Base-by-base conservation (phyloP, 1,140 invertebrate species). In the Oncopodura yosiiana region DNA sequence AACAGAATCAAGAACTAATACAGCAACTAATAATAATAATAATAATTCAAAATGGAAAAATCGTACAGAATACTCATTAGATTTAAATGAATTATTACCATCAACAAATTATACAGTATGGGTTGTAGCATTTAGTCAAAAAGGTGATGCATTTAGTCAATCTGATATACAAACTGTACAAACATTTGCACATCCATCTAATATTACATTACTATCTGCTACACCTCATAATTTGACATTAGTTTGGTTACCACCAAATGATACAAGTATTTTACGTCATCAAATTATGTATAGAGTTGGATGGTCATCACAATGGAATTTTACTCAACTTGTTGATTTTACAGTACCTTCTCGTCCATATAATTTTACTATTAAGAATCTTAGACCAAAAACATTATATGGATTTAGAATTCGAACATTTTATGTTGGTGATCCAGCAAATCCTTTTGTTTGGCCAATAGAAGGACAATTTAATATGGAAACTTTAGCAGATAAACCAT, bases 351-450 rank as follows among this genome's bases (percentile, higher is more conserved):
- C 58, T 63, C 27, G 60, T 8, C 6, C 49, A 66, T 41, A 58
- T 41, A 49, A 57, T 26, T 41, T 58, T 1, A 52, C 34, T 12
- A 27, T 63, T 6, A 66, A 63, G 2, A 68, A 77, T 34, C 69
- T 93, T 38, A 70, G 77, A 50, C 82, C 87, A 0, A 80, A 80
- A 52, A 83, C 81, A 0, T 70, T 76, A 27, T 92, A 91, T 64
- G 78, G 78, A 43, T 87, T 89, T 64, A 76, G 79, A 29, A 67
- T 92, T 3, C 69, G 73, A n/a, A 62, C 89, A 1, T 74, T 70
- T 16, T 92, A 87, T 68, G 71, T 37, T 30, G 53, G 75, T 0
- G 69, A 72, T n/a, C 73, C 76, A 23, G 69, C 70, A 0, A 69
- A 75, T 19, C 66, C 74, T 0, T 86, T 81, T 60, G 66, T 78